These are phyloP conservation scores for Atopsyche davidsoni DNA, from an alignment of 1,140 invertebrate genomes.

Conservation along the genomic window DNA sequence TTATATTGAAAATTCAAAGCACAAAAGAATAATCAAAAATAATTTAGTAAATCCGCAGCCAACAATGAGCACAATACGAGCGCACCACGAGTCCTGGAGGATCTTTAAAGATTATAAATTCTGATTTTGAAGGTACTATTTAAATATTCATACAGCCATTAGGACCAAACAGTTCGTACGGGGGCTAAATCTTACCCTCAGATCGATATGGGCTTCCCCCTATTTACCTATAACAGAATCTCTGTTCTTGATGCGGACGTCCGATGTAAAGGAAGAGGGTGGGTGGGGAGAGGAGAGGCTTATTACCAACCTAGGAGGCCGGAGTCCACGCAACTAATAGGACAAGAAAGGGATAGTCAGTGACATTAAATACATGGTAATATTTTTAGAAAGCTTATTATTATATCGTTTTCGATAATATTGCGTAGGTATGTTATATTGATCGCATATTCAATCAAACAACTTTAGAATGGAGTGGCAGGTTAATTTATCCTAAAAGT, in stretches of 20 bases:
- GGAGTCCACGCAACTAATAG: too few species aligned
- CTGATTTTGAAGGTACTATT: neutral
- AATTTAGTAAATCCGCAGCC: too few species aligned
- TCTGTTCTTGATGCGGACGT: slow-evolving; percentile 25
- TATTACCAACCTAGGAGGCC: neutral
- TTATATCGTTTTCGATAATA: neutral
- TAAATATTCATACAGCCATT: slow-evolving; percentile 14
- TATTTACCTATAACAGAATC: slow-evolving; percentile 26
- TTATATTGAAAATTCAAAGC: too few species aligned
- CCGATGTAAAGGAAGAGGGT: slow-evolving; percentile 13
- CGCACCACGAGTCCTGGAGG: too few species aligned
- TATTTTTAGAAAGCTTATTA: neutral
- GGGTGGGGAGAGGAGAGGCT: neutral
- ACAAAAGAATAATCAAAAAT: too few species aligned
- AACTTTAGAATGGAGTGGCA: too few species aligned
- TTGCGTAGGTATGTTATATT: neutral
- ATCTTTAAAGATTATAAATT: too few species aligned
- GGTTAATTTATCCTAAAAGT: too few species aligned
- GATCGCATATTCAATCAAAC: neutral
- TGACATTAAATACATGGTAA: too few species aligned
- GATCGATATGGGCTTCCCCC: neutral
- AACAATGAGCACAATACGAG: too few species aligned
- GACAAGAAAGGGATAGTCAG: too few species aligned
- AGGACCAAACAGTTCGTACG: slow-evolving; percentile 16
- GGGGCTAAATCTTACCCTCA: neutral